Conservation (phyloP, 2,888 invertebrate species). For the Yponomeuta evonymella region DNA sequence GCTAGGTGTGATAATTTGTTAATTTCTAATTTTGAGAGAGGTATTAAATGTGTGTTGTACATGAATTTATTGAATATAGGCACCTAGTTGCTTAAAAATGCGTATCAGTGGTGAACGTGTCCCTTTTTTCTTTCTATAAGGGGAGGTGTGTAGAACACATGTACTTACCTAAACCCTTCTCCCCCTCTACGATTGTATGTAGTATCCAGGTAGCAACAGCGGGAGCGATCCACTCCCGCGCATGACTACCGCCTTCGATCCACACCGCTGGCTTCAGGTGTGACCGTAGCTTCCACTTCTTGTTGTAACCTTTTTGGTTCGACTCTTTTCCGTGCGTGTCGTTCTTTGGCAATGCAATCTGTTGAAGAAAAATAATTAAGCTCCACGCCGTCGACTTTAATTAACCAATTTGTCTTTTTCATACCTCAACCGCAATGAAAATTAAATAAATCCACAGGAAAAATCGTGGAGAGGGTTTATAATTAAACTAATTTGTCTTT, state of each 20-base stretch:
- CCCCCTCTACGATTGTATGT: slow-evolving; percentile 79
- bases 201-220: slow-evolving; percentile 85
- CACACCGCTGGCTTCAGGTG: slow-evolving; percentile 83
- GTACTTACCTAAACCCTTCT: slow-evolving; percentile 68
- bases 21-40: too few species aligned
- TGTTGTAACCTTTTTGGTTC: slow-evolving; percentile 42
- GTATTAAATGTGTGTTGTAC: too few species aligned
- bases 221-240: slow-evolving; percentile 87
- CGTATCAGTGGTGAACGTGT: background rate
- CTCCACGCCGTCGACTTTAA: background rate
- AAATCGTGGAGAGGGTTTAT: background rate
- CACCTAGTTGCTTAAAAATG: background rate
- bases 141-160: too few species aligned
- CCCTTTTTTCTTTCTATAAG: background rate
- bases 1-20: too few species aligned
- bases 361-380: slow-evolving; percentile 16
- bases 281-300: slow-evolving; percentile 66
- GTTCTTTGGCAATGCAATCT: slow-evolving; percentile 56
- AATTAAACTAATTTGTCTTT: background rate
- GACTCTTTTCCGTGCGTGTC: slow-evolving; percentile 37
- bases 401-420: background rate
- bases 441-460: background rate
- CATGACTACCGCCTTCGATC: slow-evolving; percentile 87
- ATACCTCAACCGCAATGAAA: background rate
- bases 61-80: too few species aligned